Percentiles rank a stretch among this genome's conserved stretches.
These are phyloP conservation scores for Chitala chitala DNA, from an alignment of 2,113 vertebrate genomes.

Conservation along the genomic window DNA sequence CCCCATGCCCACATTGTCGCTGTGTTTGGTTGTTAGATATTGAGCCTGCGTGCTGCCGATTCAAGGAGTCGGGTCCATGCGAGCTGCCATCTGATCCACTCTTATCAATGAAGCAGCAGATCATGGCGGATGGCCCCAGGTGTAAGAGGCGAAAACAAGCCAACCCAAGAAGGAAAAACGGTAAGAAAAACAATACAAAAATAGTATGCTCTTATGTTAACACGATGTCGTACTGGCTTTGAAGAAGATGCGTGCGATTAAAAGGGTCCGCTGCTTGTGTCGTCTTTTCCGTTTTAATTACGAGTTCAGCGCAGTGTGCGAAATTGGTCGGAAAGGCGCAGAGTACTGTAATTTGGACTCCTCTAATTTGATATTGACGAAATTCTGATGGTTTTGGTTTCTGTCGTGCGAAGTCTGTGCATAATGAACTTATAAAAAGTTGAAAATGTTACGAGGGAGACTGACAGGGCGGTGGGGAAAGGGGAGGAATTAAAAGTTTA, in stretches of 20 bases:
- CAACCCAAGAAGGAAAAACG: slow-evolving; percentile 97
- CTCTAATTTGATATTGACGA: not conserved
- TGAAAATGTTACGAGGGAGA: not conserved
- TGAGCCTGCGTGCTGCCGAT: slow-evolving; percentile 76
- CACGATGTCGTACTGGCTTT: slow-evolving; percentile 27
- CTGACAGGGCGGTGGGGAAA: slow-evolving; percentile 24
- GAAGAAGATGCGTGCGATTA: slow-evolving; percentile 27
- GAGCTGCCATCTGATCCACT: slow-evolving; percentile 95
- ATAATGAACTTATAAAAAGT: slow-evolving; percentile 34
- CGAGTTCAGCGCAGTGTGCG: not conserved
- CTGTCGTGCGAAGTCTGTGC: not conserved
- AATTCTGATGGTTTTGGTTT: slow-evolving; percentile 1
- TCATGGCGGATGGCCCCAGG: slow-evolving; percentile 99
- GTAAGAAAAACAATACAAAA: slow-evolving; percentile 67
- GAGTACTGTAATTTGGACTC: not conserved
- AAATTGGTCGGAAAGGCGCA: not conserved
- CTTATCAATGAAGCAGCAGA: slow-evolving; percentile 98
- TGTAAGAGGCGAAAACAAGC: slow-evolving; percentile 99
- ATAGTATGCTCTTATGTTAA: slow-evolving; percentile 20
- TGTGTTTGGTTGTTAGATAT: slow-evolving; percentile 83
- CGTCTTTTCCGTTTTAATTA: slow-evolving; percentile 24
- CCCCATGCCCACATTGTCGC: slow-evolving; percentile 63
- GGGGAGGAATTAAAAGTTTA: slow-evolving; percentile 54
- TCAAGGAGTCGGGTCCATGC: slow-evolving; percentile 89
- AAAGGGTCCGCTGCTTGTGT: slow-evolving; percentile 32